Percentiles rank a stretch among this genome's conserved stretches.
Evolutionary conservation across 2,113 vertebrate species (phyloP).

Genomic region (Ceyx melanurus): DNA sequence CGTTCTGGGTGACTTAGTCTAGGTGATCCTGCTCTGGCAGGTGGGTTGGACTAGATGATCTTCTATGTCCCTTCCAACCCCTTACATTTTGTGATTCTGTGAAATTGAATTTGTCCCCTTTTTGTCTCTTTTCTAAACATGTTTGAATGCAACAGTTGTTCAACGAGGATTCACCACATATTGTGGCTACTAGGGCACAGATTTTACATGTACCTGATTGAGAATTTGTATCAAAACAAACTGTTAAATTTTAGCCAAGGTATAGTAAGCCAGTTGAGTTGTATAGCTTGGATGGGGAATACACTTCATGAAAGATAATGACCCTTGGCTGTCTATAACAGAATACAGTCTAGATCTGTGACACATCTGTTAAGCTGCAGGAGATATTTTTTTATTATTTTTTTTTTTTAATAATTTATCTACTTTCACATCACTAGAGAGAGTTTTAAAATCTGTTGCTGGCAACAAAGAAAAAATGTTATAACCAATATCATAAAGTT

Average conservation of each 20-base stretch:
- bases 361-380: background rate
- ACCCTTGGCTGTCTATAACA: background rate
- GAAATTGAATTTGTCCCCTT: background rate
- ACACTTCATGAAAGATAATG: background rate
- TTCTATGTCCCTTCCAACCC: too few species aligned
- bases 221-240: background rate
- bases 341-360: background rate
- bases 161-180: background rate
- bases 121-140: background rate
- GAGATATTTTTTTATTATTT: background rate
- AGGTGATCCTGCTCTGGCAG: too few species aligned
- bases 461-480: background rate
- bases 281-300: background rate
- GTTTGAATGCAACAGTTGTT: background rate
- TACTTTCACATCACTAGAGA: background rate
- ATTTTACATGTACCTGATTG: background rate
- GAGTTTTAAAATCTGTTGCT: background rate
- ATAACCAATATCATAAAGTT: background rate
- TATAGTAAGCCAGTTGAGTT: background rate
- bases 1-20: too few species aligned
- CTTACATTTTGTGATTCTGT: too few species aligned
- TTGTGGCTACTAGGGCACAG: background rate
- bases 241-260: background rate
- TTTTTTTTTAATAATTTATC: background rate
- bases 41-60: too few species aligned